These are phyloP conservation scores for Platichthys flesus DNA, from an alignment of 2,113 vertebrate species.

Conservation along the genomic window DNA sequence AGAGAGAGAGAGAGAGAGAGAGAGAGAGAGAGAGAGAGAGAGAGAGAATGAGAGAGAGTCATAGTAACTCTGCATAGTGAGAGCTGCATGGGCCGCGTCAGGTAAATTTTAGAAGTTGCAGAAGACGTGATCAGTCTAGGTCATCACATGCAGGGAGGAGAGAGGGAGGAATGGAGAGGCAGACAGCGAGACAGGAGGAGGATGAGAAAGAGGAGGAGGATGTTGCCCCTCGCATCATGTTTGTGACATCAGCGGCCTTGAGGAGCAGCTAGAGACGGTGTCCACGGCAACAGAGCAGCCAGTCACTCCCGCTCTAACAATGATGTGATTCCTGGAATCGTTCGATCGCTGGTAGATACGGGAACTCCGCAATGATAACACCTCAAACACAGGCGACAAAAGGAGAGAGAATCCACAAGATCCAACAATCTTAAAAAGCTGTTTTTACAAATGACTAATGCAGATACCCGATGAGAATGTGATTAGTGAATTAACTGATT, in stretches of 20 bases:
- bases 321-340: constrained; percentile 47
- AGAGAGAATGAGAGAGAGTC: constrained; percentile 26
- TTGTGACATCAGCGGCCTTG: constrained; percentile 72
- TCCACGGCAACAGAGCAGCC: constrained; percentile 72
- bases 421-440: background rate
- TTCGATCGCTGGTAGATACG: constrained; percentile 33
- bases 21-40: background rate
- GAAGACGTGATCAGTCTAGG: constrained; percentile 55
- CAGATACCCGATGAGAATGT: constrained; percentile 11
- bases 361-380: constrained; percentile 21
- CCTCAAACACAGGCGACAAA: background rate
- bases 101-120: constrained; percentile 73
- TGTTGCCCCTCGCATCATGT: constrained; percentile 50
- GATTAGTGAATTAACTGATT: constrained; percentile 15
- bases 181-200: constrained; percentile 18
- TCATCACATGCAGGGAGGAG: constrained; percentile 35
- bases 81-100: constrained; percentile 51
- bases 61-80: constrained; percentile 17
- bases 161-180: constrained; percentile 9
- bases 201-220: constrained; percentile 27
- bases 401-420: background rate
- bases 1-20: background rate
- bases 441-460: background rate
- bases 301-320: constrained; percentile 43
- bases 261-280: constrained; percentile 68